A percentile compares a stretch with the other conserved stretches of the same genome.
Conservation (phyloP, 2,797 vertebrate genomes). For the Natrix natrix region DNA sequence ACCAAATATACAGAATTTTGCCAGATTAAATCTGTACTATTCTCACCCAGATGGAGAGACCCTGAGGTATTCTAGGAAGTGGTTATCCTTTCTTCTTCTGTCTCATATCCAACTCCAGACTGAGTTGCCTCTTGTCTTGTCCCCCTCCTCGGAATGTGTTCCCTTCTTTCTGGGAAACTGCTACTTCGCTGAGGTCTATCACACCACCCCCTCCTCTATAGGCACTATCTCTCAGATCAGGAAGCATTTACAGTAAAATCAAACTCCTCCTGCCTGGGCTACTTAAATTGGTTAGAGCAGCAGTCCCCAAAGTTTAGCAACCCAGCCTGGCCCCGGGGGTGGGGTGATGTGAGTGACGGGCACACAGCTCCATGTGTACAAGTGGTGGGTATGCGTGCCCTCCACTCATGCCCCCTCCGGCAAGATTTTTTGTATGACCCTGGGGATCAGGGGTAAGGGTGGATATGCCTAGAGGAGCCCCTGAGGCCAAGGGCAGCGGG, state of each 20-base stretch:
- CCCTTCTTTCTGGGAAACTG: not conserved
- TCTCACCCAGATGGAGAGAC: not conserved
- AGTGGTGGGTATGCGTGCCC: rapidly evolving
- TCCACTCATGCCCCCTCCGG: not conserved
- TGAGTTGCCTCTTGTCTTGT: not conserved
- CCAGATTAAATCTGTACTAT: not conserved
- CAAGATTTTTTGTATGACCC: too few species aligned
- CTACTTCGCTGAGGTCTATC: not conserved
- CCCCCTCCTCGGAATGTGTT: not conserved
- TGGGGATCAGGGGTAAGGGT: too few species aligned
- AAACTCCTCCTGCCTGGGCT: not conserved
- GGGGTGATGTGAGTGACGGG: not conserved
- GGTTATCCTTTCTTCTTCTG: not conserved
- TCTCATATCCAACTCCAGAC: not conserved
- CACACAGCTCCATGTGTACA: not conserved
- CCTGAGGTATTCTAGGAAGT: not conserved
- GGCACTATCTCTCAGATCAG: not conserved
- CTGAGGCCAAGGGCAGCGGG: too few species aligned
- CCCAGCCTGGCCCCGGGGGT: not conserved
- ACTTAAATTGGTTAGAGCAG: not conserved
- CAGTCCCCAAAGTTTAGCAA: not conserved
- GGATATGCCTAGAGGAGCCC: too few species aligned
- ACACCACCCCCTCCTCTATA: not conserved
- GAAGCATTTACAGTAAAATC: not conserved
- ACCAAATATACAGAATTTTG: not conserved